phyloP scores from a whole-genome alignment of 2,113 vertebrate genomes.

The Larimichthys polyactis region DNA sequence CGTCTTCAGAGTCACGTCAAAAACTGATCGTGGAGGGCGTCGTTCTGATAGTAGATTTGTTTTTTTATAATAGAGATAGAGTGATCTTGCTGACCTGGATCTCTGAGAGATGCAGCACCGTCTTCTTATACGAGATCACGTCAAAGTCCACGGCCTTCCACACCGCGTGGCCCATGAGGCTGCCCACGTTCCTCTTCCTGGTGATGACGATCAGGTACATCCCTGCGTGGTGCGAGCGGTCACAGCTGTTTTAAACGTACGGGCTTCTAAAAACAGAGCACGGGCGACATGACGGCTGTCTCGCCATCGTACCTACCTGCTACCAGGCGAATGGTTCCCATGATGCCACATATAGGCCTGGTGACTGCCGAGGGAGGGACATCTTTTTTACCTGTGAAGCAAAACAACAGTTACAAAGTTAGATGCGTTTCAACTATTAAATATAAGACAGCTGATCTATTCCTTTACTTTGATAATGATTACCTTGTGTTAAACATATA shows the following conservation, averaged over 20 bases:
- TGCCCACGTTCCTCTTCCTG: slow-evolving; percentile 94
- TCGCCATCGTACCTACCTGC: slow-evolving; percentile 85
- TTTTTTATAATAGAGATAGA: background rate
- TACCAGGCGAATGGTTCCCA: slow-evolving; percentile 95
- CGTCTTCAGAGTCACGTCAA: too few species aligned
- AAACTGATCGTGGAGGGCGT: too few species aligned
- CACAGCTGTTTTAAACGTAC: background rate
- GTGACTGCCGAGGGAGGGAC: slow-evolving; percentile 94
- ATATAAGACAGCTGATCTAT: background rate
- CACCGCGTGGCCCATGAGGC: slow-evolving; percentile 92
- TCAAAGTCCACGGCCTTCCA: slow-evolving; percentile 98
- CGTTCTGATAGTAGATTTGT: too few species aligned
- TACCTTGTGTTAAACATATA: too few species aligned
- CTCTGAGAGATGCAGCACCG: slow-evolving; percentile 96
- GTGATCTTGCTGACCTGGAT: slow-evolving; percentile 87
- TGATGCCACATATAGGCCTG: slow-evolving; percentile 92
- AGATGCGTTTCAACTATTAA: background rate
- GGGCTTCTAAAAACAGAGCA: background rate
- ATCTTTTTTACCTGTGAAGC: slow-evolving; percentile 89
- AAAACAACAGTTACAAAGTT: background rate
- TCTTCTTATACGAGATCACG: slow-evolving; percentile 97
- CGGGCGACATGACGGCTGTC: background rate
- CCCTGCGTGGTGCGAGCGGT: slow-evolving; percentile 80
- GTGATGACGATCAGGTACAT: slow-evolving; percentile 98
- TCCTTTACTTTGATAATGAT: too few species aligned